Conservation (phyloP, 2,888 invertebrate genomes). For the Brachynemurus nebulosus region DNA sequence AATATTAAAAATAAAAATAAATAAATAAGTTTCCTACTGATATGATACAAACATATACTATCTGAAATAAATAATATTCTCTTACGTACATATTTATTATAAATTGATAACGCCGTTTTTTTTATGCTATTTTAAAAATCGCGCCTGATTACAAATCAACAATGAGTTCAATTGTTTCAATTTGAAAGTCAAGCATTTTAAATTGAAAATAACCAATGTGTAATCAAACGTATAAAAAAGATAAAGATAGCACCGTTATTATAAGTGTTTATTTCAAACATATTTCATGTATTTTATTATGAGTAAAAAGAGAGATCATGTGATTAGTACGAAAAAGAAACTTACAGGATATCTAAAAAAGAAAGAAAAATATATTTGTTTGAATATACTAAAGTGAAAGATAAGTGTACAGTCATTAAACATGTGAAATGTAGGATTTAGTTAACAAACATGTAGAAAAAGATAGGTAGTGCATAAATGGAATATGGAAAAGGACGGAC, state of each 20-base stretch:
- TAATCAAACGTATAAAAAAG: slow-evolving; percentile 1
- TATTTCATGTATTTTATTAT: slow-evolving; percentile 1
- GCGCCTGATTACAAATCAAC: not conserved
- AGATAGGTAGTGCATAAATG: not conserved
- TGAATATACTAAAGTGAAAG: slow-evolving; percentile 2
- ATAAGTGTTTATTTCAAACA: not conserved
- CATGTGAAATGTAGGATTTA: slow-evolving; percentile 2
- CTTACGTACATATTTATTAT: too few species aligned
- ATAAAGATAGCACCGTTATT: slow-evolving; percentile 2
- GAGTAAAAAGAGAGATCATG: slow-evolving; percentile 1
- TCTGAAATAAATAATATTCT: too few species aligned
- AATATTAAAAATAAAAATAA: too few species aligned
- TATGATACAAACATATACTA: too few species aligned
- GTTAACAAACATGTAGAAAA: not conserved
- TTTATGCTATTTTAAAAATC: too few species aligned
- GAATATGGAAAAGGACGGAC: not conserved
- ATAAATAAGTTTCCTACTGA: too few species aligned
- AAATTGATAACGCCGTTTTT: too few species aligned
- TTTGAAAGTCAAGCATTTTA: not conserved
- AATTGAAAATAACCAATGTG: not conserved
- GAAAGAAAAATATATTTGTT: slow-evolving; percentile 5
- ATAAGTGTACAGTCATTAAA: slow-evolving; percentile 6
- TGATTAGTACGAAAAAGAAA: not conserved
- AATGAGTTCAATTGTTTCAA: slow-evolving; percentile 2
- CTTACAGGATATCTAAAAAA: slow-evolving; percentile 4